These are phyloP conservation scores for Antheraea pernyi DNA, from an alignment of 1,140 invertebrate species.

Conservation along the genomic window DNA sequence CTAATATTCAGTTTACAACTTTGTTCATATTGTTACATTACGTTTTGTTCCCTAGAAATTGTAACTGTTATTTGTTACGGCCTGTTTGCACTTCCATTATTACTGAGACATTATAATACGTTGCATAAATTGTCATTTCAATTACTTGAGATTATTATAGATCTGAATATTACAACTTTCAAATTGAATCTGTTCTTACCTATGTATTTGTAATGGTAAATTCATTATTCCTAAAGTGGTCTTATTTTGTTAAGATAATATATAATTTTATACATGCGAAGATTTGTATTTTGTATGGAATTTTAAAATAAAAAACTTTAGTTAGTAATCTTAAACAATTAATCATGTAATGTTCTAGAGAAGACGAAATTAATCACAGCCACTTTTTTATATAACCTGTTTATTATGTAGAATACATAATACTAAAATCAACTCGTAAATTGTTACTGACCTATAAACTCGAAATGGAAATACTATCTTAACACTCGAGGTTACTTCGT, in stretches of 20 bases:
- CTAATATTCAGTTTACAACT: not conserved
- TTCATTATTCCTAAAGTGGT: too few species aligned
- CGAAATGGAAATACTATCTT: not conserved
- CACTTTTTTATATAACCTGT: not conserved
- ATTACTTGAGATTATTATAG: too few species aligned
- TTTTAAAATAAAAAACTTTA: too few species aligned
- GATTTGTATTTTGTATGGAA: too few species aligned
- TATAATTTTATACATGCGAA: not conserved
- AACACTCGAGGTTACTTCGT: not conserved
- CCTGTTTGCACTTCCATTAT: too few species aligned
- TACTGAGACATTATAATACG: not conserved
- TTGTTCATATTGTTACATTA: not conserved
- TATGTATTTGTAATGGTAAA: too few species aligned
- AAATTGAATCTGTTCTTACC: too few species aligned
- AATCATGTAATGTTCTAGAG: too few species aligned
- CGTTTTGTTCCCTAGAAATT: not conserved
- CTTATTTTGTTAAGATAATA: not conserved
- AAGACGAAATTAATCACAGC: not conserved
- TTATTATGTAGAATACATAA: not conserved
- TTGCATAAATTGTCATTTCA: not conserved
- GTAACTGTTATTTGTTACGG: not conserved
- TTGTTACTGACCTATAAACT: slow-evolving; percentile 1
- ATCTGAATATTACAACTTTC: too few species aligned
- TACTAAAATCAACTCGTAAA: not conserved
- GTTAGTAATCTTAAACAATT: too few species aligned